Conservation (phyloP, 1,140 invertebrate species). For the Sycophila sp. region DNA sequence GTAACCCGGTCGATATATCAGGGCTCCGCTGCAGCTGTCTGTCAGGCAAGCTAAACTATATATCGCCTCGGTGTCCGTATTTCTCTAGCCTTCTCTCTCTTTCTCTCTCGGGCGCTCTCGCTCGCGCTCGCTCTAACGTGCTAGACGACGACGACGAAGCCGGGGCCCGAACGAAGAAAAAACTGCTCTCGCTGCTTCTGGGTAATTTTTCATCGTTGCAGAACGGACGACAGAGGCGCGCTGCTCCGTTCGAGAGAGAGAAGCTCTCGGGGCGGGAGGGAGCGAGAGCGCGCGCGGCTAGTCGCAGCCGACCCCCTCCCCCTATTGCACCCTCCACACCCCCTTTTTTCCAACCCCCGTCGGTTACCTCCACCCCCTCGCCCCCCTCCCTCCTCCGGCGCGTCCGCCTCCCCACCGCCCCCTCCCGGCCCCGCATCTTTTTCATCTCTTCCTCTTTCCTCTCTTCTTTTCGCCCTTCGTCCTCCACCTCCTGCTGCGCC, state of each 20-base stretch:
- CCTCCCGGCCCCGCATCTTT: conserved; percentile 14
- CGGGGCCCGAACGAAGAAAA: conserved; percentile 48
- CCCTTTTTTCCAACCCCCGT: conserved; percentile 11
- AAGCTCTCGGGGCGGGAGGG: not conserved
- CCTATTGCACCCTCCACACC: not conserved
- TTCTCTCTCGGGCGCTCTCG: not conserved
- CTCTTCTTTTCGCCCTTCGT: conserved; percentile 37
- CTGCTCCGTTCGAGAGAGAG: conserved; percentile 41
- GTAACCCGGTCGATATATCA: conserved; percentile 62
- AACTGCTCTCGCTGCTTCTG: conserved; percentile 55
- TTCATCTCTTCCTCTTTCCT: conserved; percentile 34
- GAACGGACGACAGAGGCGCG: conserved; percentile 57
- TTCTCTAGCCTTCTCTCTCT: not conserved
- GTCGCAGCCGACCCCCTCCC: not conserved
- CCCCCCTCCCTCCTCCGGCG: not conserved
- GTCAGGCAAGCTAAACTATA: conserved; percentile 50
- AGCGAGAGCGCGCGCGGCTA: conserved; percentile 6
- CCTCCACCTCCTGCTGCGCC: not conserved
- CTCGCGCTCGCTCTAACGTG: conserved; percentile 10
- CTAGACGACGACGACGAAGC: conserved; percentile 27
- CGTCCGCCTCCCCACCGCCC: conserved; percentile 25
- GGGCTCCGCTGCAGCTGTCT: conserved; percentile 64
- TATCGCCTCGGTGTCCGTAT: conserved; percentile 42
- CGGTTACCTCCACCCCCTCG: not conserved
- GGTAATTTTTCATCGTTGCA: conserved; percentile 65